Conservation (phyloP, 2,797 vertebrate species). For the Cyclura pinguis region DNA sequence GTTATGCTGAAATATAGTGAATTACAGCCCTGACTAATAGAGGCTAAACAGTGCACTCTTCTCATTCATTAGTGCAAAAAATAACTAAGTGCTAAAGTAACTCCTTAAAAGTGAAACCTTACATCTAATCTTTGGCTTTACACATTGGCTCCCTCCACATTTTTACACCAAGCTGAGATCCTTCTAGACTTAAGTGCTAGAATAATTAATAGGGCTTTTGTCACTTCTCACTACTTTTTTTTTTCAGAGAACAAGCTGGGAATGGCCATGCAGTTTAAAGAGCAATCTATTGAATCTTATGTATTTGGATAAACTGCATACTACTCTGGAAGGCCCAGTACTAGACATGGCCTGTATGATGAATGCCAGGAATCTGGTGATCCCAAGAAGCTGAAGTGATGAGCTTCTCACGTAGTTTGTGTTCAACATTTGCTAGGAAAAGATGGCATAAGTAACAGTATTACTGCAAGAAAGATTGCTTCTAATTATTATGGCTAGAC, state of each 20-base stretch:
- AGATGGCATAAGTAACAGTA: neutral
- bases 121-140: no score
- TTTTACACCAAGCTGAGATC: neutral
- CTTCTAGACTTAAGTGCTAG: neutral
- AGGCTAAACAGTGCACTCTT: no score
- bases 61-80: no score
- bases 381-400: neutral
- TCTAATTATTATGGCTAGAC: neutral
- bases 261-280: neutral
- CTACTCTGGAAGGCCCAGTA: neutral
- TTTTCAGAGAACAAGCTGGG: neutral
- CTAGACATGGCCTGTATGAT: neutral
- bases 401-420: neutral
- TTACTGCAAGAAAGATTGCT: neutral
- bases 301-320: neutral
- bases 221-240: neutral
- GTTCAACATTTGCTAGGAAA: neutral
- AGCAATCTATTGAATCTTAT: neutral
- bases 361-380: neutral
- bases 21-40: no score
- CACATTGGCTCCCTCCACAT: neutral
- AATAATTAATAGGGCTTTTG: neutral
- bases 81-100: no score
- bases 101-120: no score
- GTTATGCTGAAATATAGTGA: no score